Percentiles rank a stretch among this genome's conserved stretches.
Evolutionary conservation across 1,140 invertebrate species (phyloP).

Genomic region (Drosophila bocki): DNA sequence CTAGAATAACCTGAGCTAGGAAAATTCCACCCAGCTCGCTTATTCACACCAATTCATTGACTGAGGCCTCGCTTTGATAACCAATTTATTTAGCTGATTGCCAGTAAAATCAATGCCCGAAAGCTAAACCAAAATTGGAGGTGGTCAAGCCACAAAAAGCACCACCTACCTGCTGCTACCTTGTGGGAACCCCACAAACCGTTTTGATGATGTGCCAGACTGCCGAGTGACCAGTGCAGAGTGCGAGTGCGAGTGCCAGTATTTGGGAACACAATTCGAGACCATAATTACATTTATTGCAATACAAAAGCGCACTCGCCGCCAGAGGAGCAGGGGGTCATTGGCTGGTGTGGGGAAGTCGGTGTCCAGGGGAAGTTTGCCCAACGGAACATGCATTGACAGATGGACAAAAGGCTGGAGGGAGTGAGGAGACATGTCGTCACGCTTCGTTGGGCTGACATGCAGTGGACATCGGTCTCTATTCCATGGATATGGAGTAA

Average conservation of each 20-base stretch:
- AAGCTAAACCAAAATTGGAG: constrained; percentile 41
- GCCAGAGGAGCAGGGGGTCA: constrained; percentile 12
- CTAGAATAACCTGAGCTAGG: neutral
- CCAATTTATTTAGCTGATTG: constrained; percentile 47
- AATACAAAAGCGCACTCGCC: constrained; percentile 55
- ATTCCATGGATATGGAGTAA: constrained; percentile 53
- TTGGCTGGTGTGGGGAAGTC: constrained; percentile 2
- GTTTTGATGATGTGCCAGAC: constrained; percentile 29
- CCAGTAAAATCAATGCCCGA: constrained; percentile 46
- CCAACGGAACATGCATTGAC: constrained; percentile 46
- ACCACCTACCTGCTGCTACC: constrained; percentile 26
- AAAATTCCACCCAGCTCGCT: neutral
- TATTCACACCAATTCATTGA: constrained; percentile 12
- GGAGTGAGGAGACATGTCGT: constrained; percentile 69
- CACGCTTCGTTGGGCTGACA: constrained; percentile 78
- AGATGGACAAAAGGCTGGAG: constrained; percentile 41
- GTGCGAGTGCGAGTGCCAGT: constrained; percentile 14
- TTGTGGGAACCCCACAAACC: constrained; percentile 12
- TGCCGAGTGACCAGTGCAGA: constrained; percentile 23
- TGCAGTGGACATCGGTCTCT: constrained; percentile 52
- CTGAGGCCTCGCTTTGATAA: constrained; percentile 31
- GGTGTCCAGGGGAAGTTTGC: constrained; percentile 38
- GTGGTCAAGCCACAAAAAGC: constrained; percentile 38
- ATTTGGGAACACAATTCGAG: constrained; percentile 69
- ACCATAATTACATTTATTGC: constrained; percentile 81